These are phyloP conservation scores for Genyomyrus donnyi DNA, from an alignment of 2,113 vertebrate genomes.

Conservation along the genomic window DNA sequence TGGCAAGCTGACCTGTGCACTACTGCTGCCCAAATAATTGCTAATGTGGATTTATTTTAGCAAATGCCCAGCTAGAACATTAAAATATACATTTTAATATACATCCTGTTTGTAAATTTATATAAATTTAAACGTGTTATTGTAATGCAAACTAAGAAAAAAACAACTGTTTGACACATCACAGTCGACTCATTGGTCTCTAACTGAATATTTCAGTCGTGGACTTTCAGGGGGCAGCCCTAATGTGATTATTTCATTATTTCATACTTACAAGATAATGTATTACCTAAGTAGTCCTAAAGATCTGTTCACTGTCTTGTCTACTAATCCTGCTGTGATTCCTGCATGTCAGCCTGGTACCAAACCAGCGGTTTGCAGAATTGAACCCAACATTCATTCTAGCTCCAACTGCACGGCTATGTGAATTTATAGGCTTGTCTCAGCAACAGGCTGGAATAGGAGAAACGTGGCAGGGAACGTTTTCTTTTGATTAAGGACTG, in stretches of 20 bases:
- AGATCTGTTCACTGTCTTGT: neutral
- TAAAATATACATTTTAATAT: neutral
- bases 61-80: neutral
- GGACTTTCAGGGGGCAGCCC: neutral
- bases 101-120: neutral
- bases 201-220: neutral
- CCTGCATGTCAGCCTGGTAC: neutral
- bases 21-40: neutral
- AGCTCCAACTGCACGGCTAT: neutral
- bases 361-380: neutral
- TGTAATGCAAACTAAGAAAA: neutral
- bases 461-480: neutral
- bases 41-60: neutral
- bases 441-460: neutral
- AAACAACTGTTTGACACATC: neutral
- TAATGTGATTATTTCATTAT: neutral
- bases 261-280: neutral
- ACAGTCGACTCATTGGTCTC: neutral
- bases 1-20: neutral
- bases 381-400: neutral
- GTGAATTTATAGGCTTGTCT: constrained; percentile 4
- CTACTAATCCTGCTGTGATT: neutral
- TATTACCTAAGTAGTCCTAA: neutral
- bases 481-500: constrained; percentile 13
- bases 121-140: neutral